Base-by-base conservation (phyloP, 1,140 invertebrate genomes). In the fruit fly (Drosophila melanogaster) region DNA sequence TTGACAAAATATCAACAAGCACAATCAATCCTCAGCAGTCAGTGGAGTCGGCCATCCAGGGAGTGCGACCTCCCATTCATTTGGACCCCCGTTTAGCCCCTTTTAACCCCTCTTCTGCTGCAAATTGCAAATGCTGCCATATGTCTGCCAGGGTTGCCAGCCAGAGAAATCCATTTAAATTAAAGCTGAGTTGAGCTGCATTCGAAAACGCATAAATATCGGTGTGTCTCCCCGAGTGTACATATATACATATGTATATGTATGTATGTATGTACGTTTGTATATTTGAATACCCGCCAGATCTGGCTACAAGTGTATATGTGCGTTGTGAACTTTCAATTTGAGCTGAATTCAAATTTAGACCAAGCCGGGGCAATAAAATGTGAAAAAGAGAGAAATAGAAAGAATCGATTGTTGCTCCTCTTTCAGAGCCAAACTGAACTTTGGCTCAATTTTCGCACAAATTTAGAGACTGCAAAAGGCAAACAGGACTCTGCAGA, bases 1-100 rank as follows among this genome's bases (percentile, higher is more conserved):
- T 89, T 89, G 84, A 89, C 85, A 89, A 89, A 89, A 89, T 89
- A 89, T 89, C 84, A 89, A 89, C 84, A 89, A 89, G 84, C 84
- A 77, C 84, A 89, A 89, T 89, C 84, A 89, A 89, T 89, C 83
- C 83, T 87, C 66, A 53, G 47, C 84, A 79, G 79, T 79, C 69
- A 66, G 83, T 67, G 76, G 80, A 86, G 71, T 76, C 59, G 41
- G 50, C 54, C 46, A 33, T 17, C 53, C 75, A 38, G 17, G 51
- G 57, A 73, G 60, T 58, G 57, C 56, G 61, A 55, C 53, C 69
- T 53, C 37, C 51, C 69, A 60, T 58, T 59, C 38, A 49, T 51
- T 51, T 56, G 53, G 22, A 6, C 19, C 22, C 33, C 10, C 37
- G n/a, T 22, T 30, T 50, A 15, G 24, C 38, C 26, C 58, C 22